Base-by-base conservation (phyloP, 1,140 invertebrate species). In the Drosophila fuyamai region DNA sequence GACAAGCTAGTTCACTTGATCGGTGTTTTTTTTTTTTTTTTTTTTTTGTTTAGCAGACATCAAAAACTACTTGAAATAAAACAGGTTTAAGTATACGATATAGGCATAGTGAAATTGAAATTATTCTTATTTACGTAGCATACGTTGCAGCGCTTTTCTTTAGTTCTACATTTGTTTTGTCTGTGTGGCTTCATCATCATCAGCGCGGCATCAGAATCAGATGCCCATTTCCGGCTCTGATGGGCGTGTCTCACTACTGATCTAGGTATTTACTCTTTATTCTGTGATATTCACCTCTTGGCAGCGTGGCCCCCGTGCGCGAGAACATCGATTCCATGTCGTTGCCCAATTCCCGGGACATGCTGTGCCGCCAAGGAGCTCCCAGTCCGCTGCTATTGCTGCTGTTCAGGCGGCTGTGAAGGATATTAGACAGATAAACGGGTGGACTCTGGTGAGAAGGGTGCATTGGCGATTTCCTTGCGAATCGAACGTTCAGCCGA, bases 281-380 rank as follows among this genome's bases (percentile, higher is more conserved):
- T 91, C 83, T 92, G 83, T 82, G 79, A 92, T 93, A 93, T 92
- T 94, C 93, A 95, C 94, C 94, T 94, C 95, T 93, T 71, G 95
- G 95, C 61, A 95, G 92, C 51, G 94, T 94, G 60, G 95, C 94
- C 76, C 92, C 92, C 9, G 93, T 92, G 60, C 93, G 91, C 61
- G 93, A 93, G 79, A 94, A 94, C 79, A 94, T 94, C 51, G 93
- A 94, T 55, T 94, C 94, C 78, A 94, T 94, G 67, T 94, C 94
- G 55, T 92, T 93, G 14, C 93, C 93, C 58, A 94, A 71, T 66
- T 95, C 94, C 61, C 94, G 92, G 53, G 94, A 94, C 66, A 94
- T 93, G 82, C 94, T 95, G 62, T 94, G 93, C 63, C 94, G 92
- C 94, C 94, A 95, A 7, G 94, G 94, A 12, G 84, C 93, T 71